Base-by-base conservation (phyloP, 2,113 vertebrate species). In the Furnarius figulus region DNA sequence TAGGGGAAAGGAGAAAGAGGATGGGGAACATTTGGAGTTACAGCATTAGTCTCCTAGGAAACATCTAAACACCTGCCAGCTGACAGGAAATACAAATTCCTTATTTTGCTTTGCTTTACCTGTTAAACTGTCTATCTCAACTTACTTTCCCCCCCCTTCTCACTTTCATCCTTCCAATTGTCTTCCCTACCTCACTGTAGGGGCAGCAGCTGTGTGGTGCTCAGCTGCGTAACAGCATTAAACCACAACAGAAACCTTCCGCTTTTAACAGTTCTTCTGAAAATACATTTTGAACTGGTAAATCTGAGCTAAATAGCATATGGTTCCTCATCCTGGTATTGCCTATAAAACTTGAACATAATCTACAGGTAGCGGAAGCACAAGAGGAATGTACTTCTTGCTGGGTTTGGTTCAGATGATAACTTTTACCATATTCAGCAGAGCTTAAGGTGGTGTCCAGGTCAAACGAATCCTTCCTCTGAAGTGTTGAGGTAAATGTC, bases 101-200 rank as follows among this genome's bases (percentile, higher is more conserved):
- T 59, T 28, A 12, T 37, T 76, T 72, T 67, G 8, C 40, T 75
- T 65, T 24, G 4, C 35, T 80, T 50, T 55, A 22, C 33, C 40
- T 66, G 31, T 46, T 52, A 8, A 71, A 83, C 8, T 21, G 5
- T 12, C 44, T 50, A 75, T 18, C 46, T 66, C 72, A 31, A 20
- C 9, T 21, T 21, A 33, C 13, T 31, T 68, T 14, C 3, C 5
- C 6, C 5, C 5, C 4, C 9, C 9, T 8, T 8, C 5, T 7
- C 56, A 35, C 12, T 24, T n/a, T 27, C 10, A n/a, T 7, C 62
- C 12, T 75, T 27, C 22, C 0, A 0, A 23, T 20, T 30, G 24
- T 47, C 55, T 35, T 74, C 55, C 18, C 52, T 25, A 25, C 5
- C 46, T 33, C 37, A 14, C 37, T 17, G 30, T 0, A 49, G 12